Base-by-base conservation (phyloP, 1,140 invertebrate genomes). In the Drosophila sp. region DNA sequence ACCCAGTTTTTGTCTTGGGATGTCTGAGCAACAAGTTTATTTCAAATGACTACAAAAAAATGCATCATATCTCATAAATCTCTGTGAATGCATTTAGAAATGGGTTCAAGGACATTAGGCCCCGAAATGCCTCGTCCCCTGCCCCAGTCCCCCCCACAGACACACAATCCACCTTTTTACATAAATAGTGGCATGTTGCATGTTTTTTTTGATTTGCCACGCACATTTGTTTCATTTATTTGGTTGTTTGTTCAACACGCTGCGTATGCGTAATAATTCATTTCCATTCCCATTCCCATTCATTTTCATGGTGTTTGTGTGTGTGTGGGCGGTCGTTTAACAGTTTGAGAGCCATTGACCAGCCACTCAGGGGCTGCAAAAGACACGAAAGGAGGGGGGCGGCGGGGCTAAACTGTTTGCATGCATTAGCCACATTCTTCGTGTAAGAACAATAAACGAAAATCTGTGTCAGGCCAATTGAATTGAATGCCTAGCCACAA, bases 211-310 rank as follows among this genome's bases (percentile, higher is more conserved):
- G 33, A 86, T 69, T 81, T 85, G 58, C 57, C 44, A 50, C 44
- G 44, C 44, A 50, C 40, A 62, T 64, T 65, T 47, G 66, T 61
- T 79, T 56, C 58, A 58, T 30, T 69, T 77, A 55, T 56, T 47
- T 69, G 40, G 58, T 81, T 84, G 70, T 71, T 76, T 79, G 80
- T 61, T 63, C 27, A 57, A 72, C 44, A 50, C 83, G 71, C 25
- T 61, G 79, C 83, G 82, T 87, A 85, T 85, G 79, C 79, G 70
- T 87, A 82, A 87, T 71, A 77, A 70, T 70, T 74, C 66, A 66
- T 63, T 62, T 47, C 35, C 29, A 38, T n/a, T 55, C 7, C 3
- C 50, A 66, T 10, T 33, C 10, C 35, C 35, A 38, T 70, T 57
- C 17, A 70, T 1, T 11, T 44, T 27, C 17, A 60, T 60, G 25